These are phyloP conservation scores for Cyrtonyx montezumae DNA, from an alignment of 2,113 vertebrate genomes.

Conservation along the genomic window DNA sequence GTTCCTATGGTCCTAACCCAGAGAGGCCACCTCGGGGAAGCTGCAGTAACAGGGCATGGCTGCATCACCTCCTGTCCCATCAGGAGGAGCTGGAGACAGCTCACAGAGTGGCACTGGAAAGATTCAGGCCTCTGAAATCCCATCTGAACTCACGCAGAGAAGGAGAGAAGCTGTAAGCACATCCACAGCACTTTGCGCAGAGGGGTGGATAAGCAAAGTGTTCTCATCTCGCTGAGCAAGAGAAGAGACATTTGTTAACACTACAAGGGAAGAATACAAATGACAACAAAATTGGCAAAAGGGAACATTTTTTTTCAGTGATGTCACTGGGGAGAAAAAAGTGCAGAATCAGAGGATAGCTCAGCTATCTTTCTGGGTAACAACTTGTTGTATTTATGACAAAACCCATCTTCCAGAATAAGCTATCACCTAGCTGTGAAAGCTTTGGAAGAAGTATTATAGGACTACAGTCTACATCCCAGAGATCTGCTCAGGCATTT, in stretches of 20 bases:
- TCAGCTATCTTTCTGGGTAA: neutral
- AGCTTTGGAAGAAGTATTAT: neutral
- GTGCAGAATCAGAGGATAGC: conserved; percentile 25
- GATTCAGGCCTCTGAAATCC: neutral
- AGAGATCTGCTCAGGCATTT: neutral
- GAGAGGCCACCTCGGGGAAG: neutral
- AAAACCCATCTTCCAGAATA: neutral
- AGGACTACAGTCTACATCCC: neutral
- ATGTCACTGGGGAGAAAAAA: neutral
- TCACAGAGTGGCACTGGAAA: neutral
- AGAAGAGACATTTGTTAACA: neutral
- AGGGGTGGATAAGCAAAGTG: neutral
- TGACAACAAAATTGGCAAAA: neutral
- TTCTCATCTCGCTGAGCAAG: neutral
- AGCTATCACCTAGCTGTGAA: neutral
- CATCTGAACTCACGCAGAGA: neutral
- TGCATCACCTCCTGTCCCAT: neutral
- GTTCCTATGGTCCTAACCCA: neutral
- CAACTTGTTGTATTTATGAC: neutral
- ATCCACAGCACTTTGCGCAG: neutral
- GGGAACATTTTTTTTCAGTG: neutral
- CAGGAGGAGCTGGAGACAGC: neutral
- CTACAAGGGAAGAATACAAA: conserved; percentile 40
- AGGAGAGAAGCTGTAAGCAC: neutral
- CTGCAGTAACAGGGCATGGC: neutral